A percentile compares a stretch with the other conserved stretches of the same genome.
Conservation (phyloP, 2,113 vertebrate species). For the Oxyura jamaicensis region DNA sequence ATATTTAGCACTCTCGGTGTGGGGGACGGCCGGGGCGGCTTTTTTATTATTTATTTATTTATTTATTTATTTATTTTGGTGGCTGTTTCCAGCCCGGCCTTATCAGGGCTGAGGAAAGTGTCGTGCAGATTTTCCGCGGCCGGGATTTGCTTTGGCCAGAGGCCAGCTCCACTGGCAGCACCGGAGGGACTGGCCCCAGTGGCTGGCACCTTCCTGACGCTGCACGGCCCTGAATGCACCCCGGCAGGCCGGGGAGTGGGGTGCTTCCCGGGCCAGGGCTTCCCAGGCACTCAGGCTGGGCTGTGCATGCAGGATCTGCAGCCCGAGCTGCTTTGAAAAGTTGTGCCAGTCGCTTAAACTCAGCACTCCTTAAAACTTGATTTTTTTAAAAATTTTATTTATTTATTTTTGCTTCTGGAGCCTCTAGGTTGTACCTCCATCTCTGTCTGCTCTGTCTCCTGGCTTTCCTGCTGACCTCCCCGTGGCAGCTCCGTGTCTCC, state of each 20-base stretch:
- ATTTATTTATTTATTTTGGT: background rate
- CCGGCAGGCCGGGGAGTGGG: background rate
- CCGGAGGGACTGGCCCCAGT: background rate
- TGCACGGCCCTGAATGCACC: background rate
- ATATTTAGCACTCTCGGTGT: rapidly evolving
- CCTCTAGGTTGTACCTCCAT: too few relatives aligned
- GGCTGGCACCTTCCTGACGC: rapidly evolving
- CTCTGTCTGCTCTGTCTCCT: background rate
- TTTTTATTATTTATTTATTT: background rate
- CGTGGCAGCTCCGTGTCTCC: too few relatives aligned
- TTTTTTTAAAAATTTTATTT: background rate
- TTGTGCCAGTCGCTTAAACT: background rate
- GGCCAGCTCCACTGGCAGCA: background rate
- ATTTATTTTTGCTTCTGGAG: too few relatives aligned
- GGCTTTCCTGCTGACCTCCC: too few relatives aligned
- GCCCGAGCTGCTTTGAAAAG: background rate
- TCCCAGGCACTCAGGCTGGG: rapidly evolving
- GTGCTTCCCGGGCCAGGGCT: background rate
- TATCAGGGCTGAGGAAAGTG: background rate
- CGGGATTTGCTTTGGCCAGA: background rate
- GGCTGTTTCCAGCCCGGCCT: background rate
- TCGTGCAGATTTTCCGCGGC: background rate
- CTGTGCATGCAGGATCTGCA: rapidly evolving
- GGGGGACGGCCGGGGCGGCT: rapidly evolving
- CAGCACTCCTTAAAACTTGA: background rate